Conservation (phyloP, 2,888 invertebrate species). For the Helicoverpa assulta region DNA sequence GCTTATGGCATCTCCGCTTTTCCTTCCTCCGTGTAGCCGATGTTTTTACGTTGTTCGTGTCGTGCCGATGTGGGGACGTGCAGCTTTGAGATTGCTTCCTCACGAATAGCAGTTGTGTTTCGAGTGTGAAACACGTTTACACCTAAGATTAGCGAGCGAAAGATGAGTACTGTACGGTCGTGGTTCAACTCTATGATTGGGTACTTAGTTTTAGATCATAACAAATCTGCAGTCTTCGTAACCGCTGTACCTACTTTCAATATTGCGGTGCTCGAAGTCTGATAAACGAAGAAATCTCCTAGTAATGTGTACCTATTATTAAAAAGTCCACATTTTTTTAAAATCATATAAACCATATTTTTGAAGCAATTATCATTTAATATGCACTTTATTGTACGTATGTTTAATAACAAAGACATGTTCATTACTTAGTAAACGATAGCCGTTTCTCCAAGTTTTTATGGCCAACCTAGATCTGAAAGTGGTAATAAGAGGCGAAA, state of each 20-base stretch:
- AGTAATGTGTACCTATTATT: too few relatives aligned
- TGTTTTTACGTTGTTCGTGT: constrained; percentile 47
- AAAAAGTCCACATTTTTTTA: too few relatives aligned
- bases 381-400: too few relatives aligned
- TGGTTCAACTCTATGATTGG: constrained; percentile 31
- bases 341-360: too few relatives aligned
- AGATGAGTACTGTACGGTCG: constrained; percentile 29
- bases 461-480: too few relatives aligned
- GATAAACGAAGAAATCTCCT: too few relatives aligned
- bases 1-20: too few relatives aligned
- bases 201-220: constrained; percentile 15
- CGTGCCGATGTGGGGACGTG: constrained; percentile 59
- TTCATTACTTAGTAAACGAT: too few relatives aligned
- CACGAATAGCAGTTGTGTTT: constrained; percentile 49
- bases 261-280: background rate
- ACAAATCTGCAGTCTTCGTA: constrained; percentile 14
- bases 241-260: background rate
- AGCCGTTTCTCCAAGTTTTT: too few relatives aligned
- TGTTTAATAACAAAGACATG: too few relatives aligned
- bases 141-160: constrained; percentile 30
- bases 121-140: constrained; percentile 39
- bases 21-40: background rate
- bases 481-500: too few relatives aligned
- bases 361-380: background rate
- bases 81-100: constrained; percentile 55